phyloP scores from a whole-genome alignment of 2,888 invertebrate genomes.

The Ellobium chinense region DNA sequence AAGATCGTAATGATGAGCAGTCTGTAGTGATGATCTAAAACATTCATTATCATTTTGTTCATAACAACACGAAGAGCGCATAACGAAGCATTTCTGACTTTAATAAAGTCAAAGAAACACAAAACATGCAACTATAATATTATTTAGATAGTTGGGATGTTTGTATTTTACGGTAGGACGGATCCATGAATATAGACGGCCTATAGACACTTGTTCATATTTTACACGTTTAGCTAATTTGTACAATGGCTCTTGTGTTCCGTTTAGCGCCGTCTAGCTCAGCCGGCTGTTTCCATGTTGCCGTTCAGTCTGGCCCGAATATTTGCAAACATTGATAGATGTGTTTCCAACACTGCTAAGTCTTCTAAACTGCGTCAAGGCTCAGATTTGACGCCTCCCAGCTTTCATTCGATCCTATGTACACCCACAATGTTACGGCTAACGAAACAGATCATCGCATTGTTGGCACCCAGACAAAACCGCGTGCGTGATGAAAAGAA shows the following conservation, averaged over 20 bases:
- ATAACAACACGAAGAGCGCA: too few species aligned
- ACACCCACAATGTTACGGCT: neutral
- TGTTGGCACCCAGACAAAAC: conserved; percentile 1
- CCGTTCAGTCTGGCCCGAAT: neutral
- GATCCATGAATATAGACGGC: too few species aligned
- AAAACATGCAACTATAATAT: too few species aligned
- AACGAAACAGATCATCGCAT: conserved; percentile 15
- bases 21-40: too few species aligned
- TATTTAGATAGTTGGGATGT: too few species aligned
- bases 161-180: too few species aligned
- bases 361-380: neutral
- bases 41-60: too few species aligned
- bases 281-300: neutral
- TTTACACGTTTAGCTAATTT: neutral
- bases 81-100: too few species aligned
- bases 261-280: neutral
- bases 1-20: too few species aligned
- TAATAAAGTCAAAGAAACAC: too few species aligned
- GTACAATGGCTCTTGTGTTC: neutral
- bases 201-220: too few species aligned
- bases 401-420: neutral
- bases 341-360: neutral
- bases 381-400: conserved; percentile 8
- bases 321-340: neutral
- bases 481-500: conserved; percentile 10